Evolutionary conservation across 2,113 vertebrate species (phyloP).

Genomic region (Cyphomyrus discorhynchus): DNA sequence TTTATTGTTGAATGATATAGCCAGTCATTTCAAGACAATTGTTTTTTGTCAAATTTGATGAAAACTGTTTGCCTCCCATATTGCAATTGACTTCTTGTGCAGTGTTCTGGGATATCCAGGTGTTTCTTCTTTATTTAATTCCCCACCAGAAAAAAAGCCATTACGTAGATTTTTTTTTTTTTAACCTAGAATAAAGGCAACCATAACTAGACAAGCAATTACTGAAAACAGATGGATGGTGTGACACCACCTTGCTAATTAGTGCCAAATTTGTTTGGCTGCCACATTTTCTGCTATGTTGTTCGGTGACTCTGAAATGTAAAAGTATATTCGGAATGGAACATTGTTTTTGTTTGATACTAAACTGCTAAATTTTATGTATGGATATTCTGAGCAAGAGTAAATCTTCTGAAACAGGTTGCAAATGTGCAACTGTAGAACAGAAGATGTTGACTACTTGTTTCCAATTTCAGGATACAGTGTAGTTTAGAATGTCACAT

Average conservation of each 20-base stretch:
- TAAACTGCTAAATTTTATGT: neutral
- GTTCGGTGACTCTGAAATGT: neutral
- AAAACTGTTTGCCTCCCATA: neutral
- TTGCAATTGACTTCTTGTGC: neutral
- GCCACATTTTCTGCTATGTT: neutral
- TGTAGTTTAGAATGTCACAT: neutral
- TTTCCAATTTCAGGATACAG: neutral
- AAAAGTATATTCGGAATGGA: neutral
- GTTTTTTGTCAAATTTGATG: constrained; percentile 2
- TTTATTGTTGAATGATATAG: constrained; percentile 11
- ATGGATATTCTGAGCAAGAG: neutral
- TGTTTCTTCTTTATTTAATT: constrained; percentile 8
- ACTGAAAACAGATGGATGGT: neutral
- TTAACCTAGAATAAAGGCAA: neutral
- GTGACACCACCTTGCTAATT: neutral
- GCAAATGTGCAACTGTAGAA: neutral
- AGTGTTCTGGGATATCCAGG: neutral
- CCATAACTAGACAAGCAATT: neutral
- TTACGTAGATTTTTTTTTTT: neutral
- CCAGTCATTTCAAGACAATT: neutral
- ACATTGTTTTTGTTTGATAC: neutral
- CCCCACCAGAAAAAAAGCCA: neutral
- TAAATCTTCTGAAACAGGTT: neutral
- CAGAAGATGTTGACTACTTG: neutral
- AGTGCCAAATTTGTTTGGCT: neutral